These are phyloP conservation scores for Polypedilum pembai DNA, from an alignment of 1,140 invertebrate species.

Conservation along the genomic window DNA sequence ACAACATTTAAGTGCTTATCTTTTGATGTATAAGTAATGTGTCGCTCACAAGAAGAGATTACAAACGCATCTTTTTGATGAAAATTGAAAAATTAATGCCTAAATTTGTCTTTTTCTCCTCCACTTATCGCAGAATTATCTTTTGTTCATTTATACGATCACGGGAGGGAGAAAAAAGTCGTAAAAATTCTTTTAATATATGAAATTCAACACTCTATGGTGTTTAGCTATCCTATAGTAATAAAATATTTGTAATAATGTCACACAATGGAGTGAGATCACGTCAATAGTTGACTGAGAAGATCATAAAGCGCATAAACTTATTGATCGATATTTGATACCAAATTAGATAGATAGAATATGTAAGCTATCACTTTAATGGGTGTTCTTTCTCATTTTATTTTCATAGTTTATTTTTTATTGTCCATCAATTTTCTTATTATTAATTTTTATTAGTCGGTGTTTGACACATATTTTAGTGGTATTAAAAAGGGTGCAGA, in stretches of 20 bases:
- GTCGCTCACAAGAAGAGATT: too few relatives aligned
- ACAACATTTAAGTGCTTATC: neutral
- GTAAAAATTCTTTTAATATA: slow-evolving; percentile 14
- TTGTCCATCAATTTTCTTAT: neutral
- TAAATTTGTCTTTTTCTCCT: too few relatives aligned
- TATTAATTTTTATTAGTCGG: neutral
- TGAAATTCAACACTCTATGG: slow-evolving; percentile 3
- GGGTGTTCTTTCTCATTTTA: neutral
- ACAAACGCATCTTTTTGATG: too few relatives aligned
- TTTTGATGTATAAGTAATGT: neutral
- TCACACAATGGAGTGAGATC: slow-evolving; percentile 4
- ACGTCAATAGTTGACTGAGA: slow-evolving; percentile 9
- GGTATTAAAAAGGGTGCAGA: neutral
- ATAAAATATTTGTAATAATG: slow-evolving; percentile 14
- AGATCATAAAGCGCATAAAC: slow-evolving; percentile 9
- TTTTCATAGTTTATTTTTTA: neutral
- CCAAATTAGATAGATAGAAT: neutral
- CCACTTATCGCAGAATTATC: slow-evolving; percentile 7
- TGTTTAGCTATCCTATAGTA: neutral
- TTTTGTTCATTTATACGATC: neutral
- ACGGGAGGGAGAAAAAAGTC: neutral
- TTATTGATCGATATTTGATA: slow-evolving; percentile 19
- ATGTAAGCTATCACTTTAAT: neutral
- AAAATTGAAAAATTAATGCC: too few relatives aligned
- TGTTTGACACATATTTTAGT: slow-evolving; percentile 5